Evolutionary conservation across 2,888 invertebrate genomes (phyloP), one percentile per base, ranked within the genome.

Genomic region (Calliscelio sp.): DNA sequence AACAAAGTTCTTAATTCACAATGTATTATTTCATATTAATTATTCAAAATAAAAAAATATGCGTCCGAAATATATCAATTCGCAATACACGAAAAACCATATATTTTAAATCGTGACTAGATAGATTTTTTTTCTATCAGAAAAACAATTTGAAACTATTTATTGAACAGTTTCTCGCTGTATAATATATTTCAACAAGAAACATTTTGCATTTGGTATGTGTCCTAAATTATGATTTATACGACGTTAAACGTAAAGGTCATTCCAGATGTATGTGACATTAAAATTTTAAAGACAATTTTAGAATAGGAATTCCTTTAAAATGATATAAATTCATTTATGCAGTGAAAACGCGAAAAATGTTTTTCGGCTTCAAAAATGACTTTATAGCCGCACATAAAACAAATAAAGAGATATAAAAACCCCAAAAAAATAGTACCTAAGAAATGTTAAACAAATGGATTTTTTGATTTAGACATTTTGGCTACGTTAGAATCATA

Each of bases 221-320:
- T 53, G 53, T 68, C 24, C 51, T 53, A 41, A 68, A 68, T 68
- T 53, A 41, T 41, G 41, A 68, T 53, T 68, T 53, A 68, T 53
- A 41, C 25, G 20, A 18, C 53, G 46, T 68, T 53, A 68, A 68
- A 66, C 14, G 32, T 53, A 53, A 41, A 68, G 68, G 68, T 68
- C 53, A 53, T 25, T 53, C 32, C 14, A 4, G 28, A 63, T 63
- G 28, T 55, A 59, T 32, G 65, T 32, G 65, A 65, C 22, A 38
- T 65, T 65, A 18, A 28, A 28, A 28, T 46, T 46, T 46, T 49
- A 46, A 44, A 65, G 14, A 20, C 65, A 65, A 32, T 65, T 28
- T 65, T 32, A 65, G 38, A 46, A 28, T 14, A 18, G 65, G 28
- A 46, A 65, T 65, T 44, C 25, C 61, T 44, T 59, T 35, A 20